Conservation (phyloP, 2,113 vertebrate species). For the Amia ocellicauda region DNA sequence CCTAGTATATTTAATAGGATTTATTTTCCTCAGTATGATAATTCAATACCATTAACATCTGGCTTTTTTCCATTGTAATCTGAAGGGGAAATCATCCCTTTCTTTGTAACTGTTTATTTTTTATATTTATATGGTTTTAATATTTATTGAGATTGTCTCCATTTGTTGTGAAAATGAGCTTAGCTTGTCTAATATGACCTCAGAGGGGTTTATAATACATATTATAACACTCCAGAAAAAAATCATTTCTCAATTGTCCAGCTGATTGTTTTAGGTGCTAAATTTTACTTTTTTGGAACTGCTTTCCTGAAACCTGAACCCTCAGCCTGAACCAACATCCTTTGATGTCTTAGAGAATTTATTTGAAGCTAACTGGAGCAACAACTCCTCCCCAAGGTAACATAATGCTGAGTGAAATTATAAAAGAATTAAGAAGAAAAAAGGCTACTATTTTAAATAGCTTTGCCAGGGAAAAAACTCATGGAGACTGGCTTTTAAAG, state of each 20-base stretch:
- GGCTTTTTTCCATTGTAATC: conserved; percentile 40
- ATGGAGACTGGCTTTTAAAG: neutral
- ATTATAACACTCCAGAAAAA: neutral
- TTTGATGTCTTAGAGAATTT: neutral
- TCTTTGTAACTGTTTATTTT: conserved; percentile 39
- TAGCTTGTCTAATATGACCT: conserved; percentile 37
- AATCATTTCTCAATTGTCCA: neutral
- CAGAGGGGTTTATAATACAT: conserved; percentile 25
- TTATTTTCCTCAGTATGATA: conserved; percentile 23
- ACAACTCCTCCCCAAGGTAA: neutral
- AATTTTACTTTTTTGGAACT: neutral
- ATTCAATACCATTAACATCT: conserved; percentile 34
- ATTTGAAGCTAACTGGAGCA: conserved; percentile 2
- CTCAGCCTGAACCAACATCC: neutral
- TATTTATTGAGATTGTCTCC: conserved; percentile 33
- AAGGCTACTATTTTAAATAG: neutral
- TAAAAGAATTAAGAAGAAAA: neutral
- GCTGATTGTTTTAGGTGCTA: neutral
- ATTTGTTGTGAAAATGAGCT: conserved; percentile 34
- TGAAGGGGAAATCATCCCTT: conserved; percentile 42
- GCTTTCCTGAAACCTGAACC: neutral
- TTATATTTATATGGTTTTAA: conserved; percentile 39
- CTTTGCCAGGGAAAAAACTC: neutral
- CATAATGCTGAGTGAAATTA: neutral
- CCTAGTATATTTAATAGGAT: conserved; percentile 21